Evolutionary conservation across 1,140 invertebrate genomes (phyloP), one percentile per base, ranked within the genome.

Genomic region (Gonioctena quinquepunctata): DNA sequence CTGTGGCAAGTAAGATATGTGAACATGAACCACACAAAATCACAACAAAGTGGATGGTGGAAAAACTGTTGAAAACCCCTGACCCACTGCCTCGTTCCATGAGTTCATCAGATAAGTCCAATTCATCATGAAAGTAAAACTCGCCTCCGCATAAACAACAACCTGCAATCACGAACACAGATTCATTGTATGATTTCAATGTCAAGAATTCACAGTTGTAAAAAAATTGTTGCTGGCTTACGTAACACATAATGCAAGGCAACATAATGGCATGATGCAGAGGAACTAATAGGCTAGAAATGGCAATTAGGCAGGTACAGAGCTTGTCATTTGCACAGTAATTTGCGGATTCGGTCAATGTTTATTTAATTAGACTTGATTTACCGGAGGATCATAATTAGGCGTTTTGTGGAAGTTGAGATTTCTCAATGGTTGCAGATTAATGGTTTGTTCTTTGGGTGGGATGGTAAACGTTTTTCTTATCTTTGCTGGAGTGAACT

Each of bases 101-200:
- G 33, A 13, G 33, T 42, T 42, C 33, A 42, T 42, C 33, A 42
- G 3, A 42, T 42, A 42, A 42, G n/a, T n/a, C 16, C 3, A 42
- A 42, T 42, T 42, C 33, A 42, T 42, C 33, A 3, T 42, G 33
- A 42, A 42, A 11, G 33, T 42, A n/a, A 42, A 42, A 42, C 16
- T n/a, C 33, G 33, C 33, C 33, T 42, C 16, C 33, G 4, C 11
- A 42, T 42, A 11, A 42, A 42, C 33, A 42, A 42, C 33, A 42
- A 42, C 33, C 7, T 2, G 16, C 33, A 42, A n/a, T 42, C 33
- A 0, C 33, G n/a, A n/a, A 42, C 33, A 42, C 11, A 42, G 33
- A 42, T 42, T 42, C 33, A n/a, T 42, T 42, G 33, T n/a, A 54
- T 23, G 52, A 54, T 54, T 54, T 54, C 52, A 54, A 54, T 54